These are phyloP conservation scores for Embidobia sp. DNA, from an alignment of 2,888 invertebrate species.

Conservation along the genomic window DNA sequence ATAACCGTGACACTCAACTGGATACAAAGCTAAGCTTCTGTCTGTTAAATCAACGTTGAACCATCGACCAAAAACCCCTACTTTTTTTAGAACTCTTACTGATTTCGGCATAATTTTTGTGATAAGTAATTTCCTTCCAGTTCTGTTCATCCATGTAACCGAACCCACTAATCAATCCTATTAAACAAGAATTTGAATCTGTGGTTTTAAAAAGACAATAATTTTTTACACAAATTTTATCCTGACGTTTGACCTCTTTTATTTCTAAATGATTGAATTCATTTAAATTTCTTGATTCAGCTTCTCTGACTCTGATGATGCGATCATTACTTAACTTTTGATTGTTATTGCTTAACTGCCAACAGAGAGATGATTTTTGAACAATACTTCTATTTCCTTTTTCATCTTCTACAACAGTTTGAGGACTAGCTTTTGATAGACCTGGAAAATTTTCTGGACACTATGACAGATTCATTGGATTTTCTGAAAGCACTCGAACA, in stretches of 20 bases:
- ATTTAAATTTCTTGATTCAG: not conserved
- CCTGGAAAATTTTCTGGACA: too few relatives aligned
- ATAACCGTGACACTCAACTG: conserved; percentile 7
- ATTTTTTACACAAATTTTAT: not conserved
- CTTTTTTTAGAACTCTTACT: not conserved
- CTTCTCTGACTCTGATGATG: not conserved
- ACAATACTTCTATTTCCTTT: not conserved
- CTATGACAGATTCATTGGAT: too few relatives aligned
- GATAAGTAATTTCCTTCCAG: conserved; percentile 1
- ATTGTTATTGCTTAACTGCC: not conserved
- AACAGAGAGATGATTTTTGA: conserved; percentile 1
- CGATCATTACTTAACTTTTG: not conserved
- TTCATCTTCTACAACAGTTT: conserved; percentile 1
- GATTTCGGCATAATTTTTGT: not conserved
- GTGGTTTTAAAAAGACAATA: not conserved
- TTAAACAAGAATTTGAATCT: not conserved
- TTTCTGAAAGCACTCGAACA: not conserved
- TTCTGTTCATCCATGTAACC: not conserved
- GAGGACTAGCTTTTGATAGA: not conserved
- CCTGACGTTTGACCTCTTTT: not conserved
- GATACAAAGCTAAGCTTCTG: conserved; percentile 2
- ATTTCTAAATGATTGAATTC: not conserved
- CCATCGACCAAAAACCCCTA: conserved; percentile 7
- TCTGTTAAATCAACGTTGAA: conserved; percentile 1
- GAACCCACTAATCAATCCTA: not conserved